Percentiles rank a stretch among this genome's conserved stretches.
Conservation (phyloP, 1,140 invertebrate genomes). For the Homarus americanus region DNA sequence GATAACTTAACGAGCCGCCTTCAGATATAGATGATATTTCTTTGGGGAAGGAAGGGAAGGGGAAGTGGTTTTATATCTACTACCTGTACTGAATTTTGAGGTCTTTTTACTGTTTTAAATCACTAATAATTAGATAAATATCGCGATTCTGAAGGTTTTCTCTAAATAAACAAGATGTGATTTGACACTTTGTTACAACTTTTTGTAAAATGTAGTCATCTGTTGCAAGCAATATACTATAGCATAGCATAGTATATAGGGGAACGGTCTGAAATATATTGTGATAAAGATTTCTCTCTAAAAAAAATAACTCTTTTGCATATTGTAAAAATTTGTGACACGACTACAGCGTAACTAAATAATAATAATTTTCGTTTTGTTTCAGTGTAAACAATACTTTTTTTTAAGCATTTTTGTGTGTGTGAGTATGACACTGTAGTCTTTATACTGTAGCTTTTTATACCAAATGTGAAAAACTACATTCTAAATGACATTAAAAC, state of each 20-base stretch:
- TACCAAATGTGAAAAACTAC: constrained; percentile 5
- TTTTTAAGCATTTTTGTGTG: neutral
- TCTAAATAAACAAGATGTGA: too few relatives aligned
- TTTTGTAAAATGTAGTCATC: neutral
- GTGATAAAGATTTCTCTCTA: constrained; percentile 33
- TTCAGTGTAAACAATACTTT: neutral
- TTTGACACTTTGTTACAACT: neutral
- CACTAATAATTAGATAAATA: neutral
- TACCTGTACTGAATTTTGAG: too few relatives aligned
- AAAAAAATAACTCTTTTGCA: neutral
- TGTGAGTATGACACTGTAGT: neutral
- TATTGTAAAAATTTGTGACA: neutral
- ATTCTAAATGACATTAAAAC: neutral
- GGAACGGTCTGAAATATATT: constrained; percentile 7
- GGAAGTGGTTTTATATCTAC: neutral
- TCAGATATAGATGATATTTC: too few relatives aligned
- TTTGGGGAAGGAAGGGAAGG: too few relatives aligned
- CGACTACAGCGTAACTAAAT: constrained; percentile 6
- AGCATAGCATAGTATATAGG: neutral
- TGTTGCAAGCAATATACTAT: neutral
- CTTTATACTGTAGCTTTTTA: constrained; percentile 24
- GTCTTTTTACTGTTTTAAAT: too few relatives aligned
- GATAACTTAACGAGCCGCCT: neutral
- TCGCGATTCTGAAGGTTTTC: too few relatives aligned
- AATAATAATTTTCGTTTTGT: neutral